Conservation (phyloP, 1,140 invertebrate genomes). For the Spodoptera frugiperda region DNA sequence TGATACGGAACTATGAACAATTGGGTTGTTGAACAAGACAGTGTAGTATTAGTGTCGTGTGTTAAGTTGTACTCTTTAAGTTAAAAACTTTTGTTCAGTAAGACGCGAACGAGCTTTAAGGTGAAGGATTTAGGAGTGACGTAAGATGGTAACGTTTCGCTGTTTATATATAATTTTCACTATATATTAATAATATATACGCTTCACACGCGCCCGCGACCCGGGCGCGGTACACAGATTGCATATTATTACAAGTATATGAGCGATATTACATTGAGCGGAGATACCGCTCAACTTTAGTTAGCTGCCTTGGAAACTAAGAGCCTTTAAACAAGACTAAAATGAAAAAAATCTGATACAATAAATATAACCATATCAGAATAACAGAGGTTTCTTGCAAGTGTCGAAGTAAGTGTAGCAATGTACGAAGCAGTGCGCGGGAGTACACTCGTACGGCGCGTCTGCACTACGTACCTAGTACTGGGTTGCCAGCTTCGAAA, state of each 20-base stretch:
- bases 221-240: constrained; percentile 14
- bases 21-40: constrained; percentile 33
- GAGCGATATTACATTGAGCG: constrained; percentile 12
- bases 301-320: constrained; percentile 8
- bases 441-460: background rate
- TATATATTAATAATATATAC: constrained; percentile 32
- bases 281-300: background rate
- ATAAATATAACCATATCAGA: constrained; percentile 8
- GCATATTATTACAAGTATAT: constrained; percentile 15
- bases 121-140: constrained; percentile 37
- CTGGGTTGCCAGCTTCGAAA: constrained; percentile 45
- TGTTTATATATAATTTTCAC: constrained; percentile 13
- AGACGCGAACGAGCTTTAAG: constrained; percentile 47
- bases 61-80: constrained; percentile 45
- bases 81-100: constrained; percentile 42
- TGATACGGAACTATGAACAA: constrained; percentile 42
- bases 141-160: constrained; percentile 38
- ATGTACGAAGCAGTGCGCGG: background rate
- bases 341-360: constrained; percentile 6
- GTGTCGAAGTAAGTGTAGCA: background rate
- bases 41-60: constrained; percentile 46
- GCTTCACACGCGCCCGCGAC: constrained; percentile 18
- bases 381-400: constrained; percentile 17
- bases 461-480: constrained; percentile 9
- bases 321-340: constrained; percentile 31